Base-by-base conservation (phyloP, 2,888 invertebrate genomes). In the Barypeithes pellucidus region DNA sequence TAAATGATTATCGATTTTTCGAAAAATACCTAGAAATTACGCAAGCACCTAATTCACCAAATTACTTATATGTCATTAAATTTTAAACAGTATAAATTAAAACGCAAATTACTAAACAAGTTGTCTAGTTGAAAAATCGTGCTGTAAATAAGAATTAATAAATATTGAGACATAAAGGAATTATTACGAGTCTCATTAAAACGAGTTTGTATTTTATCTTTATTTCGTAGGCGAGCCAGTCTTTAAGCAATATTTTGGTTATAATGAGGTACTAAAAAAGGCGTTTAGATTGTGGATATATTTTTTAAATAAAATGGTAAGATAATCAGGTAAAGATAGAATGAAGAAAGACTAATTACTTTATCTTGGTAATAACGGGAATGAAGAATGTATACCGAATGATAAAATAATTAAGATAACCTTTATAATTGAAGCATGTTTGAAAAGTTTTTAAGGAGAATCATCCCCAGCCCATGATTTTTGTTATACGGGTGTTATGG, bases 161-260 rank as follows among this genome's bases (percentile, higher is more conserved):
- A 33, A 36, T 57, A 57, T 57, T 57, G 54, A 57, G 54, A 57
- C 54, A 57, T 57, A 57, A 57, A 33, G 54, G 54, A 33, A 57
- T 57, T 57, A 57, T 57, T 57, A 24, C 33, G 9, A 16, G 11
- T 33, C 33, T 57, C 54, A 57, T 57, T 57, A 57, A 57, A 57
- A 33, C 54, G 33, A 57, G 69, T 70, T 70, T 24, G 57, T 57
- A 57, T 54, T 54, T 47, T 63, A 50, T 63, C 33, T 33, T 50
- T 50, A 63, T 50, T 63, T 61, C 52, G 68, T 68, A 61, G 68
- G 68, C 61, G 68, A 68, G 50, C 68, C 12, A 20, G 61, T 68
- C 33, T 50, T 61, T 61, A 61, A 52, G 68, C 22, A 68, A 68
- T 59, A 66, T 66, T 57, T 57, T 24, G 41, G 20, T 18, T 16